phyloP scores from a whole-genome alignment of 2,113 vertebrate genomes.

The Rattus norvegicus region GRCr8 NC_086026.1:42111501-42112000 shows the following conservation, averaged over 20 bases:
- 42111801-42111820: background rate
- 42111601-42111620: background rate
- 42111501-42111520: background rate
- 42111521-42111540: background rate
- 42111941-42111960: background rate
- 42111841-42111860: background rate
- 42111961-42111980: no score
- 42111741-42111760: background rate
- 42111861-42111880: background rate
- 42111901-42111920: background rate
- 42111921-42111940: background rate
- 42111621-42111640: background rate
- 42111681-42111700: background rate
- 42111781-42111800: background rate
- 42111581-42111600: background rate
- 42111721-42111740: background rate
- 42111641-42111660: background rate
- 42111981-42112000: background rate
- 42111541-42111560: background rate
- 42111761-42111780: background rate
- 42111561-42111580: background rate
- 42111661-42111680: background rate
- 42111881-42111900: background rate
- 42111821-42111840: background rate
- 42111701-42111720: background rate